Conservation (phyloP, 23 tunicate genomes). For the Botrylloides violaceus region DNA sequence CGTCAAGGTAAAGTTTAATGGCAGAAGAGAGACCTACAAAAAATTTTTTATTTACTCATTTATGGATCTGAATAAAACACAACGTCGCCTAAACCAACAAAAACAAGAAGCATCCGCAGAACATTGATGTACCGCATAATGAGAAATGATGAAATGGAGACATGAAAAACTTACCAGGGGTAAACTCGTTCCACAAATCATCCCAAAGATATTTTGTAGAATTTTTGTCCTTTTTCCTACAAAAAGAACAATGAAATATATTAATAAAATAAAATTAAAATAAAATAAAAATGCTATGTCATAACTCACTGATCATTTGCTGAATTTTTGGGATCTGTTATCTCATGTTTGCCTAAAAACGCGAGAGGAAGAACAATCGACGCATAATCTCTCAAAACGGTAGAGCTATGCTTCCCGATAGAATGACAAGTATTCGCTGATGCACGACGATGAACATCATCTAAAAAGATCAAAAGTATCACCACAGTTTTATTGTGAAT, state of each 20-base stretch:
- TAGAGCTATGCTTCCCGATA: slow-evolving; percentile 57
- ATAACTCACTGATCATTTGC: no score
- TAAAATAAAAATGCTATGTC: no score
- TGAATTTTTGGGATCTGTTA: not conserved
- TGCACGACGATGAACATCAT: slow-evolving; percentile 37
- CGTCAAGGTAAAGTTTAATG: slow-evolving; percentile 45
- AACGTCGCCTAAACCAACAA: not conserved
- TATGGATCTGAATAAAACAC: slow-evolving; percentile 24
- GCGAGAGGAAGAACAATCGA: slow-evolving; percentile 74
- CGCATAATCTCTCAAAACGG: slow-evolving; percentile 34
- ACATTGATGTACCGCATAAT: no score
- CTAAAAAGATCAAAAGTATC: no score
- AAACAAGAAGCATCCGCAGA: no score
- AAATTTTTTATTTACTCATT: not conserved
- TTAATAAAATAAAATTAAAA: not conserved
- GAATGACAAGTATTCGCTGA: slow-evolving; percentile 53
- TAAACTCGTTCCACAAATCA: slow-evolving; percentile 79
- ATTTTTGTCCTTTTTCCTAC: slow-evolving; percentile 20
- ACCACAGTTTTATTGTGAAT: no score
- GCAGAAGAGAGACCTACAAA: slow-evolving; percentile 41
- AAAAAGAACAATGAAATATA: not conserved
- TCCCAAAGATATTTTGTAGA: slow-evolving; percentile 31
- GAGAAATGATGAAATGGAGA: not conserved
- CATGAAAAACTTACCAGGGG: slow-evolving; percentile 45
- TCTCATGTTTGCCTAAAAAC: slow-evolving; percentile 69